A percentile compares a stretch with the other conserved stretches of the same genome.
phyloP scores from a whole-genome alignment of 1,140 invertebrate species.

The Zaprionus ornatus region DNA sequence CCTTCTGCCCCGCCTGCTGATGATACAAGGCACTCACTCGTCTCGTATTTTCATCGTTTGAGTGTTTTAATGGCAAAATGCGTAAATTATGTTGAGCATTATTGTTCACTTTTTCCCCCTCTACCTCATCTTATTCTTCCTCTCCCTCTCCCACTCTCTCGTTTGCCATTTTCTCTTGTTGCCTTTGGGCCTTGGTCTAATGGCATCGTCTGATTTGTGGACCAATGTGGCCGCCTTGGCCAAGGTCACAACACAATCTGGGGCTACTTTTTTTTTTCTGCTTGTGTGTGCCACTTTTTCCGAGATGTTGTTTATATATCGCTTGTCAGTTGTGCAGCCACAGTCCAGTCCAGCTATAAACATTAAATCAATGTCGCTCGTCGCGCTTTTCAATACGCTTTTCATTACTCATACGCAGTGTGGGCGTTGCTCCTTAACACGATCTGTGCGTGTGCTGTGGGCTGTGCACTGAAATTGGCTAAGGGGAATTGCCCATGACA shows the following conservation, averaged over 20 bases:
- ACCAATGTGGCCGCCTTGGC: slow-evolving; percentile 12
- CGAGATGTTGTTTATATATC: slow-evolving; percentile 27
- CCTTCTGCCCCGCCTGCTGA: slow-evolving; percentile 9
- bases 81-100: slow-evolving; percentile 79
- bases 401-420: slow-evolving; percentile 73
- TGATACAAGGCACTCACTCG: slow-evolving; percentile 6
- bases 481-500: slow-evolving; percentile 51
- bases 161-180: not conserved
- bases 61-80: slow-evolving; percentile 80
- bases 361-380: slow-evolving; percentile 77
- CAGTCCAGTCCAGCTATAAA: slow-evolving; percentile 30
- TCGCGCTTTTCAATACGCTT: slow-evolving; percentile 66
- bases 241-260: slow-evolving; percentile 39
- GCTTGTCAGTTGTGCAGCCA: slow-evolving; percentile 17
- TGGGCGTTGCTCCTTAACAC: slow-evolving; percentile 26
- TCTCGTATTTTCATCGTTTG: slow-evolving; percentile 31
- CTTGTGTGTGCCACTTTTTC: slow-evolving; percentile 11
- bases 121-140: not conserved
- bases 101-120: slow-evolving; percentile 53
- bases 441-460: slow-evolving; percentile 35
- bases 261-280: not conserved
- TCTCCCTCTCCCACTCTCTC: not conserved
- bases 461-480: not conserved
- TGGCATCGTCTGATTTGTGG: slow-evolving; percentile 48
- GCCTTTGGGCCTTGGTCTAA: slow-evolving; percentile 45